Evolutionary conservation across 2,113 vertebrate species (phyloP), one percentile per base, ranked within the genome.

Genomic region (Mesitornis unicolor): DNA sequence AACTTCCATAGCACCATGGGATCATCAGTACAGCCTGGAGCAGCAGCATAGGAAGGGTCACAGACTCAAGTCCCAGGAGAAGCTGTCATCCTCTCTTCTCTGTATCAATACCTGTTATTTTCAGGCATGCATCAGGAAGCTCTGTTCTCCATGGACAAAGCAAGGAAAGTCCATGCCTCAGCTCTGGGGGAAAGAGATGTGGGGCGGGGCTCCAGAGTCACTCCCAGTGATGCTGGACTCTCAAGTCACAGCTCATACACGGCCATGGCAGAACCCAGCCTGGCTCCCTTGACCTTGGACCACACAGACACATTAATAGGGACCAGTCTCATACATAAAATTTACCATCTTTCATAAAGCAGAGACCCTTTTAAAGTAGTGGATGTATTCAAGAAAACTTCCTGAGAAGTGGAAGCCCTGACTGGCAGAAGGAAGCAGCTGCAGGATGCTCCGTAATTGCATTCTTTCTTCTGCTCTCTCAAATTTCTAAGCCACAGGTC

Each of bases 101-200:
- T 16, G 5, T 25, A 78, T 35, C 33, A 83, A 38, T 33, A 16
- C 21, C 48, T 43, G 7, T 25, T 80, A 15, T 59, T 76, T 67
- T 64, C 3, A 12, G 11, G 35, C 26, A 54, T 17, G 6, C 24
- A 47, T 38, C 45, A 40, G 4, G 24, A 28, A 77, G 59, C 28
- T 28, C 19, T 33, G 22, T 18, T 90, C 64, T 69, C 63, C 64
- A 17, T 4, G 11, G 28, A 31, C 8, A 60, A 19, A 3, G 51
- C 33, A 88, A 79, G 0, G 0, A 3, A 61, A 81, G 28, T 8
- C 31, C 40, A 40, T 11, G 35, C 4, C 28, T 57, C 35, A 63
- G 1, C 2, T 25, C 19, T 1, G 1, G 4, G 17, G 31, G 15
- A 57, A 88, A 76, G 8, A 4, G 18, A 56, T 1, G 2, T 11